Conservation (phyloP, 2,797 vertebrate genomes). For the Pyrocephalus nanus region DNA sequence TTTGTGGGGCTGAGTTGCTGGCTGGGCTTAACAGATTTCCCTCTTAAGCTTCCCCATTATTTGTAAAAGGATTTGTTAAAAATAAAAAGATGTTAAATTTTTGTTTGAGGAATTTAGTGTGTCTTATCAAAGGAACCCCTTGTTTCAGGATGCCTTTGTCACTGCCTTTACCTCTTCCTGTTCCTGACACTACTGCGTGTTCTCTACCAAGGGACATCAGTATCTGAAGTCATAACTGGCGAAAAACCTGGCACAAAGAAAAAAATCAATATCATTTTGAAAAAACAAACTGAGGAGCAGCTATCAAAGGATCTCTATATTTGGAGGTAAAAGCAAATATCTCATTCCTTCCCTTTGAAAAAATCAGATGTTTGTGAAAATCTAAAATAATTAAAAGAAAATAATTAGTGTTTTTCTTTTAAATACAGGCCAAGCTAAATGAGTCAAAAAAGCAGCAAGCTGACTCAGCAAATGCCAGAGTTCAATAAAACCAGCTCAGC, state of each 20-base stretch:
- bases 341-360: not conserved
- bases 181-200: conserved; percentile 28
- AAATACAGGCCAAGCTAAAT: not conserved
- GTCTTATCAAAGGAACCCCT: conserved; percentile 36
- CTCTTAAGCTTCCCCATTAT: conserved; percentile 7
- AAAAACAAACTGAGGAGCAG: conserved; percentile 43
- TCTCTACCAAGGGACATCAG: conserved; percentile 15
- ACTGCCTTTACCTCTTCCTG: conserved; percentile 20
- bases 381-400: not conserved
- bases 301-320: conserved; percentile 5
- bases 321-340: not conserved
- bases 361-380: not conserved
- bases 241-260: conserved; percentile 53
- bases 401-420: not conserved
- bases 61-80: conserved; percentile 63
- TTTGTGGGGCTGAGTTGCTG: not conserved
- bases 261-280: conserved; percentile 63
- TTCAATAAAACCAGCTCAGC: not conserved
- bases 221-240: conserved; percentile 37
- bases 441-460: not conserved
- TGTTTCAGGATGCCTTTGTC: conserved; percentile 25
- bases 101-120: conserved; percentile 50
- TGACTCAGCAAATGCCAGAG: not conserved
- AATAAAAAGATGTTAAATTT: conserved; percentile 1
- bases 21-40: not conserved